Conservation (phyloP, 2,113 vertebrate genomes). For the Xiphias gladius region DNA sequence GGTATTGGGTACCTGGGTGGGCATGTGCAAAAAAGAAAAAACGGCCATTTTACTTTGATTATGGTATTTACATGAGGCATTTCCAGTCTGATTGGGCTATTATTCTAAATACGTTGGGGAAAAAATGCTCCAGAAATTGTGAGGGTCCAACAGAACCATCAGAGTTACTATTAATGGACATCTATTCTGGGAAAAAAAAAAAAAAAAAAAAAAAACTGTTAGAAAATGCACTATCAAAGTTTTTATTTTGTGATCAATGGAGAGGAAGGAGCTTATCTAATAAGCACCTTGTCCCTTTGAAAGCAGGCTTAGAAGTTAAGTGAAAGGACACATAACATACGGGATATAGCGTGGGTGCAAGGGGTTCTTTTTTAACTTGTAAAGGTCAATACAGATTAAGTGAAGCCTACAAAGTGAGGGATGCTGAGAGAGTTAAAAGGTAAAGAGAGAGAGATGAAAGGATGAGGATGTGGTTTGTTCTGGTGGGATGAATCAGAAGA, state of each 20-base stretch:
- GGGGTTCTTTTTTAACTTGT: slow-evolving; percentile 32
- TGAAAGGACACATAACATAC: slow-evolving; percentile 49
- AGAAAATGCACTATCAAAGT: slow-evolving; percentile 1
- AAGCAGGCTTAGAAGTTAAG: slow-evolving; percentile 53
- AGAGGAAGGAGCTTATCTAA: slow-evolving; percentile 19
- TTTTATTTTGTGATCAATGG: slow-evolving; percentile 17
- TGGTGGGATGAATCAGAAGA: slow-evolving; percentile 56
- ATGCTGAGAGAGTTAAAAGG: slow-evolving; percentile 54
- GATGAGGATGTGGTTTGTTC: slow-evolving; percentile 44
- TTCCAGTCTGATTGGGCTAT: background rate
- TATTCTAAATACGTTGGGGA: background rate
- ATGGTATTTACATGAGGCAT: background rate
- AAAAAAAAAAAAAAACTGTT: background rate
- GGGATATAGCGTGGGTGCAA: slow-evolving; percentile 19
- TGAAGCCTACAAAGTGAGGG: slow-evolving; percentile 31
- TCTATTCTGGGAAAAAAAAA: background rate
- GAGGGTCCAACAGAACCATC: background rate
- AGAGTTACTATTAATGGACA: background rate
- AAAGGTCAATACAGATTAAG: slow-evolving; percentile 63
- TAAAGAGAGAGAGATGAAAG: slow-evolving; percentile 61
- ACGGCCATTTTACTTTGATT: background rate
- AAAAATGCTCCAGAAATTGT: background rate
- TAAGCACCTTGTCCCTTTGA: slow-evolving; percentile 36
- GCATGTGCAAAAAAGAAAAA: background rate
- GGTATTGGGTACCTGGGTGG: background rate